These are phyloP conservation scores for Capitulum mitella DNA, from an alignment of 2,888 invertebrate species.

Conservation along the genomic window DNA sequence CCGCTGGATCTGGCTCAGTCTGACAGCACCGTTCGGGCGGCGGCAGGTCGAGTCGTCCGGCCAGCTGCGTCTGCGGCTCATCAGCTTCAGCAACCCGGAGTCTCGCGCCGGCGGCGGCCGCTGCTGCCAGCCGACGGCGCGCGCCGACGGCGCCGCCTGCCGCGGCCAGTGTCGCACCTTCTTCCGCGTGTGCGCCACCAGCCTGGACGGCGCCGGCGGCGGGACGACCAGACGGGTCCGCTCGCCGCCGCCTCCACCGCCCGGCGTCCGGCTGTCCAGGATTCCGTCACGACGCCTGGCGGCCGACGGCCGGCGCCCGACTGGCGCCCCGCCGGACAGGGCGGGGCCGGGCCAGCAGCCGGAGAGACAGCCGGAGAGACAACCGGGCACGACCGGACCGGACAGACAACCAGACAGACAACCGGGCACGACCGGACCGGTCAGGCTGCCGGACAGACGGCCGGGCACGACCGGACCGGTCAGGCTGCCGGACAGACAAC, in stretches of 20 bases:
- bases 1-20: too few species aligned
- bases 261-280: constrained; percentile 22
- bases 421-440: too few species aligned
- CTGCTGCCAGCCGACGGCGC: constrained; percentile 30
- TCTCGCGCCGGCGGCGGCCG: constrained; percentile 30
- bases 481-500: too few species aligned
- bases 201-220: not conserved
- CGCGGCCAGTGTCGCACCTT: constrained; percentile 34
- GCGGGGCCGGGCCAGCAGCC: constrained; percentile 25
- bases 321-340: constrained; percentile 12
- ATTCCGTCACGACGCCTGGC: constrained; percentile 4
- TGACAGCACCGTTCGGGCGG: too few species aligned
- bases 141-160: constrained; percentile 27
- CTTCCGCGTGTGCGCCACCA: constrained; percentile 33
- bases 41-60: constrained; percentile 33
- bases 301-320: too few species aligned
- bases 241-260: constrained; percentile 26
- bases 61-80: constrained; percentile 33
- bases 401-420: too few species aligned
- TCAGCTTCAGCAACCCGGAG: constrained; percentile 33
- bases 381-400: too few species aligned
- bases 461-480: too few species aligned
- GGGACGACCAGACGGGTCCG: constrained; percentile 23
- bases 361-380: not conserved
- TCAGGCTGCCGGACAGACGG: too few species aligned